Base-by-base conservation (phyloP, 1,140 invertebrate genomes). In the Cydia pomonella region DNA sequence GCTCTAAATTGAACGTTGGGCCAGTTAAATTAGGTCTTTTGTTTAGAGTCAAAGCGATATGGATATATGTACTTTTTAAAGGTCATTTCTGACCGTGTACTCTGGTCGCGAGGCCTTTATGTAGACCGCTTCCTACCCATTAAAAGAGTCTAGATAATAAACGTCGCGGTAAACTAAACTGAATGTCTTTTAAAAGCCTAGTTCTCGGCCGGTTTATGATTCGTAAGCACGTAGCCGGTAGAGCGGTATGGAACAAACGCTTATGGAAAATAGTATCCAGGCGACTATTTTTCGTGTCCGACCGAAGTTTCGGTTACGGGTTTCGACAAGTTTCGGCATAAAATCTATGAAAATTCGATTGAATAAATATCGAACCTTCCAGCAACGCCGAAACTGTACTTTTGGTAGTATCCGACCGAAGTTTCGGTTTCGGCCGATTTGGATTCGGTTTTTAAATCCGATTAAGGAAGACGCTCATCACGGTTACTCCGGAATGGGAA, bases 61-160 rank as follows among this genome's bases (percentile, higher is more conserved):
- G 21, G 18, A 59, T 12, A 59, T 59, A 21, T 23, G 53, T 59
- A 23, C 53, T 59, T 59, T 59, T 23, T 21, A 59, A 59, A 59
- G 53, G 53, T 59, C 53, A 59, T 0, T 59, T 21, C 21, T 59
- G 50, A 18, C 12, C 80, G 79, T 73, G 66, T 82, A 83, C 83
- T 83, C 83, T 82, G 76, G 75, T 53, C 69, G 77, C 41, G 69
- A 27, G 76, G 59, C 73, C 80, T 84, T 87, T 87, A 80, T 72
- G 62, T 66, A 73, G 77, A 80, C 86, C 87, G 87, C 88, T 88
- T 88, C 84, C 86, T 88, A 84, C 80, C 83, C 75, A 85, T 87
- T 87, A 88, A 86, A 87, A 80, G 77, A 84, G 84, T 84, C 85
- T 87, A 87, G 88, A 86, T 86, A 85, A 79, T 90, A 87, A 90